Evolutionary conservation across 2,888 invertebrate genomes (phyloP).

Genomic region (Drosophila quinaria): DNA sequence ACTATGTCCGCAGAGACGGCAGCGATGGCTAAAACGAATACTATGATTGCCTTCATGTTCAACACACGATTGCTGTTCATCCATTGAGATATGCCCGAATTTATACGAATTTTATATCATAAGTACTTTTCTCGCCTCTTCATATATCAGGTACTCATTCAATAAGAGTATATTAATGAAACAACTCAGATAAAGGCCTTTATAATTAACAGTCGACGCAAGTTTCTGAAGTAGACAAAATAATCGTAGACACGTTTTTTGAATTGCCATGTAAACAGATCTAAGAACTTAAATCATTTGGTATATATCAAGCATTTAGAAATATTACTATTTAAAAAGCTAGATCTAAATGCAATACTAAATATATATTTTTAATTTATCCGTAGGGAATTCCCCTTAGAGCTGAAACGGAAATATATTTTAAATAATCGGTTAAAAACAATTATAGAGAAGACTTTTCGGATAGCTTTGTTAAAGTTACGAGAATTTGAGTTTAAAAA

Average conservation of each 20-base stretch:
- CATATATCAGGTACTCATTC: slow-evolving; percentile 17
- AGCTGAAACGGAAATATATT: neutral
- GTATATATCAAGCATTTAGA: neutral
- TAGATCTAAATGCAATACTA: neutral
- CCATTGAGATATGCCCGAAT: slow-evolving; percentile 22
- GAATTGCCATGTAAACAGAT: neutral
- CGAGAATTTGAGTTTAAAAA: no score
- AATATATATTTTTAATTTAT: no score
- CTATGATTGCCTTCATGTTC: slow-evolving; percentile 16
- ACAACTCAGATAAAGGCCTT: slow-evolving; percentile 19
- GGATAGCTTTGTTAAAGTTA: no score
- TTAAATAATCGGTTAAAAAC: no score
- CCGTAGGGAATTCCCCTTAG: no score
- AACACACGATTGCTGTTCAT: slow-evolving; percentile 23
- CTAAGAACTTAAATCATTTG: neutral
- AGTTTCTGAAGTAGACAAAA: no score
- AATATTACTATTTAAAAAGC: neutral
- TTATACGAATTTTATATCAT: slow-evolving; percentile 32
- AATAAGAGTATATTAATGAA: slow-evolving; percentile 6
- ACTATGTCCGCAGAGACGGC: slow-evolving; percentile 43
- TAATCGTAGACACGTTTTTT: neutral
- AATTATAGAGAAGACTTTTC: no score
- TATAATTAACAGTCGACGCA: neutral
- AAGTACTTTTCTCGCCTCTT: neutral
- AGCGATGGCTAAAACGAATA: slow-evolving; percentile 46